phyloP scores from a whole-genome alignment of 1,140 invertebrate species.

The Linepithema humile region DNA sequence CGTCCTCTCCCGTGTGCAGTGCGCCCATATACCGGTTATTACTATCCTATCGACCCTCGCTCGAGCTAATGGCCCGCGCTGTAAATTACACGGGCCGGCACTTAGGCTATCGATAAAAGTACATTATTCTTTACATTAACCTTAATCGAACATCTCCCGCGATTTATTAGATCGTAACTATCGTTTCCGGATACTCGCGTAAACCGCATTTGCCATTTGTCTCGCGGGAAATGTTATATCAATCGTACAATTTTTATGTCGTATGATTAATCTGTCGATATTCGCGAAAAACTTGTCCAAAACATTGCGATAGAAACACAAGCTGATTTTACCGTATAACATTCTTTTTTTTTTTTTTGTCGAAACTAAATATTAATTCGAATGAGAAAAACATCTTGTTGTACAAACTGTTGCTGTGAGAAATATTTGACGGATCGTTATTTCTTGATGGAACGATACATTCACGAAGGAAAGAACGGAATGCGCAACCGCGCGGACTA shows the following conservation, averaged over 20 bases:
- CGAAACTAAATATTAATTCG: neutral
- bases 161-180: slow-evolving; percentile 53
- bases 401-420: neutral
- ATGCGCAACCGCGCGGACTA: neutral
- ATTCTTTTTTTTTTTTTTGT: neutral
- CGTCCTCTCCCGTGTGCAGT: slow-evolving; percentile 22
- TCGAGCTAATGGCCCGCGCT: slow-evolving; percentile 49
- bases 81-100: slow-evolving; percentile 54
- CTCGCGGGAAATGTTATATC: neutral
- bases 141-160: slow-evolving; percentile 39
- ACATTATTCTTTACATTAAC: slow-evolving; percentile 52
- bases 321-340: too few relatives aligned
- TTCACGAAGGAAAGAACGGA: neutral
- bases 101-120: slow-evolving; percentile 54
- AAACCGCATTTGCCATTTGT: slow-evolving; percentile 15
- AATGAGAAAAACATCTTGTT: neutral
- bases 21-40: slow-evolving; percentile 44
- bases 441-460: neutral
- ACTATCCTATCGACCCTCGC: slow-evolving; percentile 48
- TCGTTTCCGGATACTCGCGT: slow-evolving; percentile 1
- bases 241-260: neutral
- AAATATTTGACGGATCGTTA: neutral
- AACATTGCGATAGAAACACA: too few relatives aligned
- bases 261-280: neutral
- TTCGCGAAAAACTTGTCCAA: neutral